Conservation (phyloP, 2,888 invertebrate species). For the Stenolophus ochropezus region DNA sequence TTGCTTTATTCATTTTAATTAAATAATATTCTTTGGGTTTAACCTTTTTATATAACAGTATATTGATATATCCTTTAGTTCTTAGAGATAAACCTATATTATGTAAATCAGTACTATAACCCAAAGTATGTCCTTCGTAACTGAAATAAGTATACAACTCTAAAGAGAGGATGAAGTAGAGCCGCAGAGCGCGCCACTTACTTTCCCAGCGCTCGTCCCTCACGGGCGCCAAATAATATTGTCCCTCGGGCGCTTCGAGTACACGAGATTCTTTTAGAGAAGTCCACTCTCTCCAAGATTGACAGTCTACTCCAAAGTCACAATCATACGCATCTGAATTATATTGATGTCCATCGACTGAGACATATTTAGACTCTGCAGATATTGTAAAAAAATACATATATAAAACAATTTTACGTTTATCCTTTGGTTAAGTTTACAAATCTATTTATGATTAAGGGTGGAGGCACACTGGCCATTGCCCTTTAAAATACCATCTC, state of each 20-base stretch:
- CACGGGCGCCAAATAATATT: neutral
- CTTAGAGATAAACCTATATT: neutral
- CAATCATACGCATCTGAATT: neutral
- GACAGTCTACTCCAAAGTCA: neutral
- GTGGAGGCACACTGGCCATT: too few species aligned
- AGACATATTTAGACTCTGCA: neutral
- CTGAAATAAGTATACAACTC: neutral
- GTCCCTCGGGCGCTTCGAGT: neutral
- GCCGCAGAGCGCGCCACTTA: neutral
- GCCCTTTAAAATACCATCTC: too few species aligned
- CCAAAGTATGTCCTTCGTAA: neutral
- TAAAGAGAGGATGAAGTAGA: neutral
- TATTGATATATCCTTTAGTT: neutral
- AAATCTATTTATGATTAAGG: too few species aligned
- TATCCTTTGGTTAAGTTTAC: neutral
- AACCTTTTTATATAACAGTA: neutral
- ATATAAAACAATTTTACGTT: neutral
- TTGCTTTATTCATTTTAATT: neutral
- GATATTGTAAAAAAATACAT: too few species aligned
- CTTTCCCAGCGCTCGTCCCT: slow-evolving; percentile 14
- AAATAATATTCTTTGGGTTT: neutral
- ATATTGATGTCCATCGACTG: neutral
- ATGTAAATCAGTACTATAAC: neutral
- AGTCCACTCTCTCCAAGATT: neutral
- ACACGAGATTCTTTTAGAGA: neutral